These are phyloP conservation scores for Promerops cafer DNA, from an alignment of 2,113 vertebrate species.

Conservation along the genomic window DNA sequence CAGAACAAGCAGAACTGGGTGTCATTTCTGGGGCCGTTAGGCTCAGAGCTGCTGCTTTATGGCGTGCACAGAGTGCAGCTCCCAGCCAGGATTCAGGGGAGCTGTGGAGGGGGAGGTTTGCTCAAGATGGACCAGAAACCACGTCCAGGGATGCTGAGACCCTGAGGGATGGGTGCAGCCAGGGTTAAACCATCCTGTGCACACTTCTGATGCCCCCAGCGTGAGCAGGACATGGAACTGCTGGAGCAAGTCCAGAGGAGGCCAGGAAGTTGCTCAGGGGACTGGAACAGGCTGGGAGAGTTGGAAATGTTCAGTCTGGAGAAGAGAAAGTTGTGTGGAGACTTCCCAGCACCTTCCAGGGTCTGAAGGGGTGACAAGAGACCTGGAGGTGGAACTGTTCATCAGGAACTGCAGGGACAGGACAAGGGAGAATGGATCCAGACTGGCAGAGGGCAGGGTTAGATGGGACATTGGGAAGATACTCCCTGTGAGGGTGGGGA, in stretches of 20 bases:
- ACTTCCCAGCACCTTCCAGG: too few relatives aligned
- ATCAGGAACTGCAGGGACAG: not conserved
- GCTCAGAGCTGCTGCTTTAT: not conserved
- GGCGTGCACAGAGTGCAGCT: not conserved
- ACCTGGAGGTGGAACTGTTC: not conserved
- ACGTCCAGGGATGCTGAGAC: not conserved
- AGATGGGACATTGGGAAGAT: too few relatives aligned
- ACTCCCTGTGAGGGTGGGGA: accelerated
- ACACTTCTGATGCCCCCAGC: accelerated
- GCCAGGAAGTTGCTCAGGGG: not conserved
- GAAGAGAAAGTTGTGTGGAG: not conserved
- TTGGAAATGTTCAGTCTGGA: not conserved
- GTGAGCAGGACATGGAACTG: not conserved
- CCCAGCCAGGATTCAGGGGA: not conserved
- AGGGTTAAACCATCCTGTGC: not conserved
- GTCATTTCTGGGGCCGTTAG: not conserved
- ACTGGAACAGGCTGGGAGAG: not conserved
- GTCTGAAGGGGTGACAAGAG: not conserved
- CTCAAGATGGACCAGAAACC: not conserved
- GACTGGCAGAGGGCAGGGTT: not conserved
- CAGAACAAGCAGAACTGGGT: not conserved
- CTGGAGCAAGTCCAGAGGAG: not conserved
- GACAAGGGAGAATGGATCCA: not conserved
- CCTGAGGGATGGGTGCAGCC: not conserved
- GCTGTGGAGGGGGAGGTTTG: not conserved